Base-by-base conservation (phyloP, 2,888 invertebrate species). In the Sphaerophoria taeniata region DNA sequence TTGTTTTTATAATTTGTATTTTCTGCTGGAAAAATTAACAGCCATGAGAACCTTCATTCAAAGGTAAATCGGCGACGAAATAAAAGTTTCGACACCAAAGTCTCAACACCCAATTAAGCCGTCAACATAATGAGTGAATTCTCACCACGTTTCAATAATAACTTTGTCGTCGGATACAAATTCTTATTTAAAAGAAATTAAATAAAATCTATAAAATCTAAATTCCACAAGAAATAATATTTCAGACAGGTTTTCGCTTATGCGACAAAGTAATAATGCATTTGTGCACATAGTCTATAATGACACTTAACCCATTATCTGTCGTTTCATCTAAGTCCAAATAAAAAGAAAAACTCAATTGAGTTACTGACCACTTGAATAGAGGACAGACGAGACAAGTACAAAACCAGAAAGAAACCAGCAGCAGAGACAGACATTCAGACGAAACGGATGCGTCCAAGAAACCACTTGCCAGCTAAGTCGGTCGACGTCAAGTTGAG, bases 381-480 rank as follows among this genome's bases (percentile, higher is more conserved):
- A 12, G 72, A 73, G 69, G 56, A 73, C 72, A 77, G 67, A 55
- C 76, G 55, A 33, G 58, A n/a, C n/a, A n/a, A n/a, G n/a, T n/a
- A n/a, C n/a, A n/a, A n/a, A n/a, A n/a, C n/a, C n/a, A n/a, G n/a
- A n/a, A n/a, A n/a, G n/a, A n/a, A n/a, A n/a, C n/a, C n/a, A n/a
- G n/a, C n/a, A n/a, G n/a, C n/a, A n/a, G n/a, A n/a, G n/a, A n/a
- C 69, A 85, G 85, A 63, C 81, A 65, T 76, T 69, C 80, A 63
- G 72, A 73, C 85, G 58, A 47, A 85, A 77, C 85, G 85, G 85
- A 85, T 81, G 85, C 85, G 65, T 77, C 70, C 65, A 84, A 84
- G 75, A 76, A 76, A 73, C 81, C 81, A 85, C 85, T 81, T 85
- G 73, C 69, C 56, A 85, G 76, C 33, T 70, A 33, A 65, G 76